phyloP scores from a whole-genome alignment of 2,888 invertebrate species.

The Papilio demoleus region DNA sequence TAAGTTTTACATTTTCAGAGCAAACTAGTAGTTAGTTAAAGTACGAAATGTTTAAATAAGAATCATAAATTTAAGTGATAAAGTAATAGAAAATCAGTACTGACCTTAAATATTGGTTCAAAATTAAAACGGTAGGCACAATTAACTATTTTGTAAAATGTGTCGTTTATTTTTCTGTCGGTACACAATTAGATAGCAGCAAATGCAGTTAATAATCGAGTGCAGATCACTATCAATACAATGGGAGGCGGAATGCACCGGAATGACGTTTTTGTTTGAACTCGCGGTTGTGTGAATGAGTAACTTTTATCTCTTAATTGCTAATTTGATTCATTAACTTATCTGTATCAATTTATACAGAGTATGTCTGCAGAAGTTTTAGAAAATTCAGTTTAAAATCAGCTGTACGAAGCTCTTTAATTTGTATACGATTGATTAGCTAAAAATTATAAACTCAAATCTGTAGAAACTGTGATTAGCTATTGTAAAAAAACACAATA shows the following conservation, averaged over 20 bases:
- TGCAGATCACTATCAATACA: slow-evolving; percentile 73
- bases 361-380: neutral
- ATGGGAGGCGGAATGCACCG: slow-evolving; percentile 74
- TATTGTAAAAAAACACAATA: too few relatives aligned
- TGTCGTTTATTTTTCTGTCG: slow-evolving; percentile 47
- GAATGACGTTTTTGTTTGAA: slow-evolving; percentile 66
- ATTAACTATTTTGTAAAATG: slow-evolving; percentile 29
- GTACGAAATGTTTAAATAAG: too few relatives aligned
- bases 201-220: slow-evolving; percentile 64
- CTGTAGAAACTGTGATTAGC: neutral
- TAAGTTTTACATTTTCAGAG: neutral
- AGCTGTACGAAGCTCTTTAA: neutral
- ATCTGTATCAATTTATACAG: slow-evolving; percentile 25
- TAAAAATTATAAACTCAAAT: neutral
- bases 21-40: too few relatives aligned
- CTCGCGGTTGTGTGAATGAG: slow-evolving; percentile 68
- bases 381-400: neutral
- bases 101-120: neutral
- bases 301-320: slow-evolving; percentile 61
- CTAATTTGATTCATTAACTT: slow-evolving; percentile 47
- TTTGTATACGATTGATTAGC: neutral
- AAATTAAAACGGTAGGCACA: neutral
- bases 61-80: too few relatives aligned
- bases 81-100: neutral
- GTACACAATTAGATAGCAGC: slow-evolving; percentile 49